Base-by-base conservation (phyloP, 2,113 vertebrate genomes). In the Percopsis transmontana region DNA sequence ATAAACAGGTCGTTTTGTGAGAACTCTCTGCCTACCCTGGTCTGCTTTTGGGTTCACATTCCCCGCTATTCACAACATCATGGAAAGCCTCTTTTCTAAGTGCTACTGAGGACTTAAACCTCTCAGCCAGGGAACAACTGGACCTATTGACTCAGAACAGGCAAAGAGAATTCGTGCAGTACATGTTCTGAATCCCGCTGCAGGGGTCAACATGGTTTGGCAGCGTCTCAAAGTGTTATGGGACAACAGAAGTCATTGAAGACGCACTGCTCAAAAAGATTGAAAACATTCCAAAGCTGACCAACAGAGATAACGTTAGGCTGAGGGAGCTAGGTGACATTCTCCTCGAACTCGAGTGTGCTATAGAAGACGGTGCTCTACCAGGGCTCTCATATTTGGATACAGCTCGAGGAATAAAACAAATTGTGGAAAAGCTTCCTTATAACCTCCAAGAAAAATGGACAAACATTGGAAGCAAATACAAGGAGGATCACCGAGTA, bases 401-500 rank as follows among this genome's bases (percentile, higher is more conserved):
- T 10, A 79, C 79, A 0, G 18, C 69, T 11, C 48, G 58, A 23
- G 66, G 75, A 1, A 44, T 81, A 19, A 65, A 73, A 11, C 78
- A 50, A n/a, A 74, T 78, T 6, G 40, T 62, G 6, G 60, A 45
- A 14, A 77, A 81, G 61, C 20, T 81, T 0, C 60, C 65, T 1
- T 61, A 19, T 20, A 61, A n/a, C 27, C 39, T 78, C 2, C 53
- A 68, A 39, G 70, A 81, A 3, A 78, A 42, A 18, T 74, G 66
- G 62, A 61, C 58, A 10, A 40, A 11, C 0, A 8, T 41, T 2
- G 70, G 61, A 1, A 48, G 38, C 6, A 60, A 50, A 12, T 81
- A 70, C 38, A 81, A 79, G 23, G 54, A 61, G 19, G 48, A 70
- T 13, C 2, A 66, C 24, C 2, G 55, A 2, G 71, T 65, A 14